Base-by-base conservation (phyloP, 2,888 invertebrate genomes). In the Drosophila borborema region DNA sequence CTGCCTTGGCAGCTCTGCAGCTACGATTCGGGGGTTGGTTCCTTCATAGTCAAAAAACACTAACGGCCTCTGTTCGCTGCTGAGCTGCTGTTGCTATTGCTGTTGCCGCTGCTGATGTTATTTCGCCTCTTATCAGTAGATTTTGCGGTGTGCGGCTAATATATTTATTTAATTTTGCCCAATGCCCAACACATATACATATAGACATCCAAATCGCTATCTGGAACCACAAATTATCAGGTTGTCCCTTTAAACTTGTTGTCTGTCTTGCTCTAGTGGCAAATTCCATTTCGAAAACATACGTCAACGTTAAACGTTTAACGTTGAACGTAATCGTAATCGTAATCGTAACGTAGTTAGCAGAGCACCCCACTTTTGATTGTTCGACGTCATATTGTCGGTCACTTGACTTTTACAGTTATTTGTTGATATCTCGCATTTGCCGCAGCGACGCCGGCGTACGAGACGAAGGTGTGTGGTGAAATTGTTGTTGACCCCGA, bases 371-470 rank as follows among this genome's bases (percentile, higher is more conserved):
- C n/a, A 41, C 41, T 41, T 41, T 41, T 41, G 40, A 41, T 41
- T 41, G n/a, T 7, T n/a, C 67, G 62, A 86, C 87, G 87, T 89
- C 89, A 87, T 79, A 56, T 64, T 82, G 59, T 55, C 67, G 49
- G 20, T 70, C 64, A 67, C 63, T 77, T 74, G 56, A 74, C 74
- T 74, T 80, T 88, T 79, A 83, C 89, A 72, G 83, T 86, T 88
- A 78, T 70, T 18, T 64, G 60, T 67, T 70, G 71, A 80, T 73
- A 74, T 67, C 65, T 63, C 46, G 51, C 41, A 3, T 8, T n/a
- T n/a, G 41, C n/a, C 40, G 40, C n/a, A 41, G 41, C 41, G 41
- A 41, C 41, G 45, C 43, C 45, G 53, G 28, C 60, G 51, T 61
- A 16, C 7, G 56, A 28, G 41, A 28, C 45, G 67, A 43, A 51